Base-by-base conservation (phyloP, 2,888 invertebrate species). In the Pheosia gnoma region DNA sequence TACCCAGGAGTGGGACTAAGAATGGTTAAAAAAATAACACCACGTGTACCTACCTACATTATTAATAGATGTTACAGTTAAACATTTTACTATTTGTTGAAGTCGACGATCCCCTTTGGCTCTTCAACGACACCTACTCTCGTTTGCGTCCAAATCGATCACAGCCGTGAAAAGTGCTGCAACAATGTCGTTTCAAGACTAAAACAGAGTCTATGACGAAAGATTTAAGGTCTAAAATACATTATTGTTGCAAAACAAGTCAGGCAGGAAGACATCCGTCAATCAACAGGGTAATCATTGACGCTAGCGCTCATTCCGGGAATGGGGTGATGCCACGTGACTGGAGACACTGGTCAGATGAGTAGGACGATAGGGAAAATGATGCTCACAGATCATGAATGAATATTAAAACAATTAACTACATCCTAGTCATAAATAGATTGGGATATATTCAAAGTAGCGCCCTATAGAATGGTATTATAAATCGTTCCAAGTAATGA, bases 181-280 rank as follows among this genome's bases (percentile, higher is more conserved):
- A 74, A 75, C 69, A 70, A 72, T 65, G 67, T 74, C 71, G 63
- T 68, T 69, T 61, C 58, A 63, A 63, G 60, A 52, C 61, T 51
- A 51, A 63, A 77, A 71, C 67, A 65, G 65, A 51, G 71, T 71
- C 74, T 84, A 79, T 74, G 64, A 43, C 61, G 39, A 71, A 54
- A 55, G 71, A 55, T 37, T 59, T 81, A 85, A 81, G 81, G 79
- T 77, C 74, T 67, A 73, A 61, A 74, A 75, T 81, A 63, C 63
- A 57, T 59, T 72, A 72, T 70, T 72, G 66, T 71, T 64, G 65
- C 65, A 65, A 74, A 69, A 65, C 70, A 82, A 83, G 53, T 78
- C 74, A 77, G 83, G 76, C 88, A 87, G 91, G 91, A 92, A 91
- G 86, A 83, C 86, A 88, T 88, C 84, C 75, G 87, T 91, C 90